Evolutionary conservation across 2,888 invertebrate genomes (phyloP), one percentile per base, ranked within the genome.

Genomic region (Phasia obesa): DNA sequence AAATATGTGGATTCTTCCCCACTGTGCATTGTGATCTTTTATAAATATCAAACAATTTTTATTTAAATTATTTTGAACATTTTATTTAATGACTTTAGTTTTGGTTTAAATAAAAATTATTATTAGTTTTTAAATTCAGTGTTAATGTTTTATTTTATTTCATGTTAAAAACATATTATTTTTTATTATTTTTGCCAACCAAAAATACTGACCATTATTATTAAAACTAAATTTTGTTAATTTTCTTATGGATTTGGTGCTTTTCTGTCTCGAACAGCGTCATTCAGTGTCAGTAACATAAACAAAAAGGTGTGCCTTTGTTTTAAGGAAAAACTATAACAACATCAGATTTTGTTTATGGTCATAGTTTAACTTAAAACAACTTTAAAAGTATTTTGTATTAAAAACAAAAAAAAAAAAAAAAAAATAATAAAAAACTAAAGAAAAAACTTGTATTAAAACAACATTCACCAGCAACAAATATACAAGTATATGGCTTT

Each of bases 301-400:
- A 53, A 47, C 42, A 49, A 53, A 6, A 75, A 73, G 81, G 81
- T 67, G 81, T 73, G 81, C 23, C 77, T 57, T 77, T 80, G 55
- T 59, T 35, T 55, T 47, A 13, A 17, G 64, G 27, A 59, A 78
- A 78, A 82, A 74, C 47, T 74, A 70, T 53, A 78, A 64, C 57
- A 70, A 55, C 53, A 74, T 78, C 57, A 78, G 62, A 78, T 82
- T 70, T 55, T 62, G 9, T 75, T 81, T 74, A 74, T 82, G 74
- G 82, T 74, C 64, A 78, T 53, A 78, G 78, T 74, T 74, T 31
- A 71, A 77, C 25, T 44, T 51, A 23, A 51, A 38, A 42, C 35
- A 49, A 51, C 51, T 44, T 21, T 47, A 13, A 47, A 64, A 21
- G 11, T 2, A 35, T 11, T 11, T 31, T 31, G 6, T 25, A 23